phyloP scores from a whole-genome alignment of 2,113 vertebrate species.

The Motacilla tschutschensis region DNA sequence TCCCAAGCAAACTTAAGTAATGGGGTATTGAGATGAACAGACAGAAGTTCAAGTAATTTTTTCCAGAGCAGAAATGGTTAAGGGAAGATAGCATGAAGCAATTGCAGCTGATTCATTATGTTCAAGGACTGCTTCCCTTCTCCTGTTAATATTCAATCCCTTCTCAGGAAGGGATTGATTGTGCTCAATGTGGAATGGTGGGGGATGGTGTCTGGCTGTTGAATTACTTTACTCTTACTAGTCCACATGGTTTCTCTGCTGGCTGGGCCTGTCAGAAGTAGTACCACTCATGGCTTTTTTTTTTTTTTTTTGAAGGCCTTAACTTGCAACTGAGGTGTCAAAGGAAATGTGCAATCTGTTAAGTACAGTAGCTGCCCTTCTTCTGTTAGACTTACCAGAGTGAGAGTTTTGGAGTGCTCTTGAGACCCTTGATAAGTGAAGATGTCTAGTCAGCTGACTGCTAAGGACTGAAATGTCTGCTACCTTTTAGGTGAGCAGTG shows the following conservation, averaged over 20 bases:
- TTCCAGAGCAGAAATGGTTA: not conserved
- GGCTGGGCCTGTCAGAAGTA: not conserved
- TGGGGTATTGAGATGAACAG: not conserved
- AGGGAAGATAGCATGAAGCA: not conserved
- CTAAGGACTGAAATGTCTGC: not conserved
- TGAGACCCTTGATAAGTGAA: not conserved
- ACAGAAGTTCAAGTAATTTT: not conserved
- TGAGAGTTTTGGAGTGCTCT: not conserved
- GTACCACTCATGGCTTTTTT: not conserved
- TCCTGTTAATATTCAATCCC: constrained; percentile 42
- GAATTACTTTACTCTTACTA: not conserved
- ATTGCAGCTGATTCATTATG: not conserved
- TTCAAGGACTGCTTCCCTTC: constrained; percentile 15
- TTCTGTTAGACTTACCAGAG: not conserved
- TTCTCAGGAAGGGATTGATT: not conserved
- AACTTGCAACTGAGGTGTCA: not conserved
- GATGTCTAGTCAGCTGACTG: not conserved
- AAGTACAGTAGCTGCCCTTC: not conserved
- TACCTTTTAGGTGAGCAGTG: not conserved
- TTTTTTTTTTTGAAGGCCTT: not conserved
- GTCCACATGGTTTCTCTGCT: not conserved
- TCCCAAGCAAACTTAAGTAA: not conserved
- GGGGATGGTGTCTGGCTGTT: not conserved
- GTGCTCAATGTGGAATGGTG: not conserved
- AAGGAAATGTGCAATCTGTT: not conserved